A percentile compares a stretch with the other conserved stretches of the same genome.
These are phyloP conservation scores for Cnemophilus loriae DNA, from an alignment of 2,113 vertebrate genomes.

Conservation along the genomic window DNA sequence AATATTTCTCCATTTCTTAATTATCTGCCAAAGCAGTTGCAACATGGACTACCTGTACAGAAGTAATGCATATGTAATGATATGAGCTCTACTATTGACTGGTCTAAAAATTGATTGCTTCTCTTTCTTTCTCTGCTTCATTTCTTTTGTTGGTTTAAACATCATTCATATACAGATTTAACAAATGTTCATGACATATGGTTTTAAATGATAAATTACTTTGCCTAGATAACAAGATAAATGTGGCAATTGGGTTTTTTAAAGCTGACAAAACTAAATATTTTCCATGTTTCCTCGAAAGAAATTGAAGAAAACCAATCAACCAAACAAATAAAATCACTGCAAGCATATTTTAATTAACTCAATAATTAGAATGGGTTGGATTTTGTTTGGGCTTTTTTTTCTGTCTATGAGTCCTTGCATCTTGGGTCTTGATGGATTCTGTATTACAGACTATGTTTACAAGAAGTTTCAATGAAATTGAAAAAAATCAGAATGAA, in stretches of 20 bases:
- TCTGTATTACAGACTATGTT: constrained; percentile 26
- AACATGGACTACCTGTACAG: not conserved
- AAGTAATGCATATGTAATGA: not conserved
- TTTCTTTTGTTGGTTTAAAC: not conserved
- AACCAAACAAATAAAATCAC: not conserved
- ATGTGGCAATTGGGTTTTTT: not conserved
- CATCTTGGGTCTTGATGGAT: not conserved
- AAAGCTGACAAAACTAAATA: not conserved
- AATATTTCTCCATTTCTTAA: not conserved
- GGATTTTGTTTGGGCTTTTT: not conserved
- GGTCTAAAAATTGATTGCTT: not conserved
- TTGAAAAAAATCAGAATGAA: constrained; percentile 13
- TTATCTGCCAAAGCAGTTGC: not conserved
- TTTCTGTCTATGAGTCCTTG: not conserved
- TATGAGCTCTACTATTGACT: not conserved
- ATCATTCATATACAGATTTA: not conserved
- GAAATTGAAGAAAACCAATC: not conserved
- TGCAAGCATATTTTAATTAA: not conserved
- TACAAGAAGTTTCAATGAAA: constrained; percentile 33
- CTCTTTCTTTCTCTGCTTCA: not conserved
- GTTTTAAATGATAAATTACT: not conserved
- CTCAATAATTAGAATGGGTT: not conserved
- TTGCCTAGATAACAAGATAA: not conserved
- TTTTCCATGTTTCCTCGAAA: not conserved
- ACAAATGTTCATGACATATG: not conserved